These are phyloP conservation scores for Drosophila fungiperda DNA, from an alignment of 2,888 invertebrate species.

Conservation along the genomic window DNA sequence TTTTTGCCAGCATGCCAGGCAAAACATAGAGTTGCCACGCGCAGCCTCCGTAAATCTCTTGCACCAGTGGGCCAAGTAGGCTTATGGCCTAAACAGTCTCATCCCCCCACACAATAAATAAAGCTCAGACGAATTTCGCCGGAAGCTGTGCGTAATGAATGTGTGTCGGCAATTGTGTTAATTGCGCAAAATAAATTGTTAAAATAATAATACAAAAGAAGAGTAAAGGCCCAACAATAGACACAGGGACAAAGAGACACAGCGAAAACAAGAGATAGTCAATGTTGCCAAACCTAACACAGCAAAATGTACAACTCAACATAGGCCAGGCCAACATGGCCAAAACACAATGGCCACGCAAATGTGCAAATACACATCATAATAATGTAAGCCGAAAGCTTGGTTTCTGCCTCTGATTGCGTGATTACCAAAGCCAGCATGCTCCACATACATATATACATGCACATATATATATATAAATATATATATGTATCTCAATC, in stretches of 20 bases:
- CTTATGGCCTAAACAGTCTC: slow-evolving; percentile 42
- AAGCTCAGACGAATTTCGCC: slow-evolving; percentile 70
- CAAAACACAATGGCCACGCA: slow-evolving; percentile 38
- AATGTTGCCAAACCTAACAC: slow-evolving; percentile 47
- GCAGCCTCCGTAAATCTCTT: slow-evolving; percentile 71
- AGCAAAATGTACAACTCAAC: slow-evolving; percentile 26
- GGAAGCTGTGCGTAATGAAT: slow-evolving; percentile 73
- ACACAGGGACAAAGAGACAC: slow-evolving; percentile 5
- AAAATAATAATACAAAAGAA: slow-evolving; percentile 72
- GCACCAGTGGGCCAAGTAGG: slow-evolving; percentile 48
- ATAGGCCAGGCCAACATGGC: slow-evolving; percentile 1
- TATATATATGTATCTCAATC: slow-evolving; percentile 1
- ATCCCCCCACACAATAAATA: slow-evolving; percentile 68
- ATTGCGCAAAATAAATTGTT: slow-evolving; percentile 81
- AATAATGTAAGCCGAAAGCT: slow-evolving; percentile 37
- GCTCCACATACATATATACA: neutral
- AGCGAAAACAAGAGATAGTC: neutral
- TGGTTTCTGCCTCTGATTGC: slow-evolving; percentile 29
- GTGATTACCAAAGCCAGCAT: slow-evolving; percentile 9
- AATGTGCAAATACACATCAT: slow-evolving; percentile 54
- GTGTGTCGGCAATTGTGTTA: slow-evolving; percentile 80
- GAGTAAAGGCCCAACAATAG: slow-evolving; percentile 13
- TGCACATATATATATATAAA: neutral
- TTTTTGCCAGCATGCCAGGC: slow-evolving; percentile 37
- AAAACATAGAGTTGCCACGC: slow-evolving; percentile 63